Evolutionary conservation across 2,888 invertebrate genomes (phyloP).

Genomic region (Spicauda simplicius): DNA sequence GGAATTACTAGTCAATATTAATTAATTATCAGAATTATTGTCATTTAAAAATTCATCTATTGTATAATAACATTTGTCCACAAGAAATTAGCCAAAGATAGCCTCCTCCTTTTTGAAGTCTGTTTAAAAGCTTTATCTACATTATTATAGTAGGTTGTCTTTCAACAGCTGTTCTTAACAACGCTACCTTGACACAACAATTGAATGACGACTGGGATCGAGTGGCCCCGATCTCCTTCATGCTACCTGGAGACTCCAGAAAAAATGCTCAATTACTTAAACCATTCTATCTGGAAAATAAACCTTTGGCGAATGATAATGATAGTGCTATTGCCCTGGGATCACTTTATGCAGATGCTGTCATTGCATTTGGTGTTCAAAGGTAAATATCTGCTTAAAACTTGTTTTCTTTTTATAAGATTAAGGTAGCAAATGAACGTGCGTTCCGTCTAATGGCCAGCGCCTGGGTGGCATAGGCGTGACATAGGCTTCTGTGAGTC

Average conservation of each 20-base stretch:
- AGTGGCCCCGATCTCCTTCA: slow-evolving; percentile 86
- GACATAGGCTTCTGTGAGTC: no score
- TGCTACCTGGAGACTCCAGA: slow-evolving; percentile 80
- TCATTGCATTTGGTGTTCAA: slow-evolving; percentile 73
- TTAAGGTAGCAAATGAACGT: not conserved
- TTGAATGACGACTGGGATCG: slow-evolving; percentile 84
- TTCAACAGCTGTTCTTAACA: slow-evolving; percentile 63
- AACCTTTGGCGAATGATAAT: slow-evolving; percentile 50
- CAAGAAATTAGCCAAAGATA: no score
- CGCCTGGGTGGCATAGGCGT: no score
- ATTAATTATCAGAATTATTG: no score
- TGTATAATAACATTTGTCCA: no score
- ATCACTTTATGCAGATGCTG: slow-evolving; percentile 54
- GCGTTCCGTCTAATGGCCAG: not conserved
- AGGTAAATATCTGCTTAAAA: slow-evolving; percentile 51
- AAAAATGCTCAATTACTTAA: slow-evolving; percentile 67
- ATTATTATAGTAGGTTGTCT: not conserved
- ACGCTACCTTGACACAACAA: slow-evolving; percentile 73
- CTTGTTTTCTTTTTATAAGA: not conserved
- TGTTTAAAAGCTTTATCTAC: no score
- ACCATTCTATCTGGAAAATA: slow-evolving; percentile 46
- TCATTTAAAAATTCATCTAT: no score
- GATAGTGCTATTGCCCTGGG: slow-evolving; percentile 48
- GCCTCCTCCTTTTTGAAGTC: no score
- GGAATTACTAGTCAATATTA: no score